These are phyloP conservation scores for Solen grandis DNA, from an alignment of 1,140 invertebrate species.

Conservation along the genomic window DNA sequence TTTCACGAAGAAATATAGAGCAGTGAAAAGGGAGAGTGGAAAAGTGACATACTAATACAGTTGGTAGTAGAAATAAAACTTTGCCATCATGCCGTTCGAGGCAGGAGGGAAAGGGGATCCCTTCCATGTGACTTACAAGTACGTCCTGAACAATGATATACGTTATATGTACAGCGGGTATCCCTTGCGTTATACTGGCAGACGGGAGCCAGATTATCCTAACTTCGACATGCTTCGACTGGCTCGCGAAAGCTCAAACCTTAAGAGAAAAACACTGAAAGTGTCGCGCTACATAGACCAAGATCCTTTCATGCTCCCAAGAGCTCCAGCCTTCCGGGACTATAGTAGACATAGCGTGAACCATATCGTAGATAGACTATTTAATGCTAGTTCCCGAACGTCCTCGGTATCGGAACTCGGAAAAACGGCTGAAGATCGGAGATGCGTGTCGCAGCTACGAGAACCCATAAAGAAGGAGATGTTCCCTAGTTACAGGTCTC, in stretches of 20 bases:
- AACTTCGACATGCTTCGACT: slow-evolving; percentile 55
- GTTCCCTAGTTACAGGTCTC: slow-evolving; percentile 45
- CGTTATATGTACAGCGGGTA: slow-evolving; percentile 53
- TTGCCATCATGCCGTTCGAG: slow-evolving; percentile 45
- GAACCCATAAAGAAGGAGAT: slow-evolving; percentile 46
- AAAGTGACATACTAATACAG: too few species aligned
- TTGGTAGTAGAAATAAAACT: too few species aligned
- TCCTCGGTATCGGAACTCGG: slow-evolving; percentile 18
- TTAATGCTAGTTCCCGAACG: slow-evolving; percentile 3
- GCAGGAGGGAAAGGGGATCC: slow-evolving; percentile 53
- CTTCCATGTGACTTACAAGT: slow-evolving; percentile 52
- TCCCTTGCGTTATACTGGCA: slow-evolving; percentile 35
- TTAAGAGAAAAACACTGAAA: slow-evolving; percentile 39
- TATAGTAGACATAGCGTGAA: slow-evolving; percentile 45
- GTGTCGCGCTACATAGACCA: slow-evolving; percentile 34
- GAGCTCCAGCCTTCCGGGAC: slow-evolving; percentile 52
- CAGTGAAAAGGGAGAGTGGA: too few species aligned
- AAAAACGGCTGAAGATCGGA: slow-evolving; percentile 26
- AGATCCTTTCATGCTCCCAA: slow-evolving; percentile 48
- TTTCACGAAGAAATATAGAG: too few species aligned
- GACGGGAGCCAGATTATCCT: slow-evolving; percentile 40
- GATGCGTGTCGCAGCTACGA: slow-evolving; percentile 47
- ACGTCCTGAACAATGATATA: slow-evolving; percentile 54
- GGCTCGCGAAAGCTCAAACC: slow-evolving; percentile 41
- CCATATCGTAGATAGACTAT: slow-evolving; percentile 23